Base-by-base conservation (phyloP, 1,140 invertebrate species). In the Drosophila albomicans region DNA sequence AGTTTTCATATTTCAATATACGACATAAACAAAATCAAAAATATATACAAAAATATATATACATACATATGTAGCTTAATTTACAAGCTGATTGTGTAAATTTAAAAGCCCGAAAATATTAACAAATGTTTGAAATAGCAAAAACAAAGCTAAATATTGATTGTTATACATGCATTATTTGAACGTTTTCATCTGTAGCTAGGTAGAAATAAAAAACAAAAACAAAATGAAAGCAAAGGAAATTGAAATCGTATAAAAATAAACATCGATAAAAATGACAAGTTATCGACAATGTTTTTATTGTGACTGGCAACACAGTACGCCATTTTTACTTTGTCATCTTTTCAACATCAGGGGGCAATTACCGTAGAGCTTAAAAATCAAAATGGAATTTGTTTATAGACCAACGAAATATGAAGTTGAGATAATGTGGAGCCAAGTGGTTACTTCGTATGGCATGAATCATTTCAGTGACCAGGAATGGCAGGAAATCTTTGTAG, bases 151-250 rank as follows among this genome's bases (percentile, higher is more conserved):
- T 5, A 43, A 54, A 35, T 69, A 87, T 88, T 67, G 46, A 79
- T 79, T 74, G 74, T 76, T 78, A 78, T 74, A 78, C 69, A 57
- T 67, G 38, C 48, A 77, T 67, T 87, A 81, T 76, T 82, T 70
- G 61, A 88, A 78, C 61, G 77, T 88, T 88, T 89, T 84, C 77
- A 87, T 81, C 74, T 89, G 84, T 88, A 88, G 84, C 78, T 88
- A 88, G 84, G 84, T 64, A 66, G 73, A 86, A 54, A 38, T 4
- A 25, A 25, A 3, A 25, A 25, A 25, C 3, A 4, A 3, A 20
- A 78, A 62, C 63, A 48, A 84, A 77, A 57, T 30, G 35, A 38
- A 30, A 79, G 51, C 64, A 38, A 48, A 81, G 68, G 35, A 79
- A 87, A 87, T 88, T 87, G 43, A 87, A 88, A 62, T 80, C 54